Conservation (phyloP, 2,888 invertebrate genomes). For the Ametastegia equiseti region DNA sequence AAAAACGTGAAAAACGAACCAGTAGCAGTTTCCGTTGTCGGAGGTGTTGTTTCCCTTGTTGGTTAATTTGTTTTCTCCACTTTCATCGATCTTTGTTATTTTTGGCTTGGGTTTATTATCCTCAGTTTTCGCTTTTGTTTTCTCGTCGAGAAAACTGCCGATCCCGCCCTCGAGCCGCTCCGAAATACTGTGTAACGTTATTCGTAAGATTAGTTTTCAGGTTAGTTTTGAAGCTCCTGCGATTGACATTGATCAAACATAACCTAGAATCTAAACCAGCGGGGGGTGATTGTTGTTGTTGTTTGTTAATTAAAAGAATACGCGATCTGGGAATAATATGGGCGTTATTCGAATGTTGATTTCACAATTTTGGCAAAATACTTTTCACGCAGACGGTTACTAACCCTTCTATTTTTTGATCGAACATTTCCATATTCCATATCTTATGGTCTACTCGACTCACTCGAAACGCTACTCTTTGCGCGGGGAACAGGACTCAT, state of each 20-base stretch:
- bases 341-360: neutral
- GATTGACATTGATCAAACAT: neutral
- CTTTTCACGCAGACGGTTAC: neutral
- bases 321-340: neutral
- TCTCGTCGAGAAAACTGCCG: slow-evolving; percentile 61
- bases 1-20: slow-evolving; percentile 57
- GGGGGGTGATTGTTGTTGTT: neutral
- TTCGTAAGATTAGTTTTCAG: too few relatives aligned
- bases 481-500: too few relatives aligned
- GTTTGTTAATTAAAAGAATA: neutral
- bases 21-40: slow-evolving; percentile 69
- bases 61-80: slow-evolving; percentile 60
- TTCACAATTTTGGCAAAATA: neutral
- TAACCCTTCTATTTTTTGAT: slow-evolving; percentile 68
- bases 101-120: slow-evolving; percentile 64
- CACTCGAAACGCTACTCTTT: too few relatives aligned
- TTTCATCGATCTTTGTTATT: slow-evolving; percentile 60
- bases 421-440: slow-evolving; percentile 64
- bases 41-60: slow-evolving; percentile 59
- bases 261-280: slow-evolving; percentile 7
- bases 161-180: slow-evolving; percentile 59
- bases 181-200: slow-evolving; percentile 49
- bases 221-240: too few relatives aligned
- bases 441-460: too few relatives aligned
- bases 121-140: slow-evolving; percentile 62